Base-by-base conservation (phyloP, 2,113 vertebrate species). In the Pangasianodon gigas region DNA sequence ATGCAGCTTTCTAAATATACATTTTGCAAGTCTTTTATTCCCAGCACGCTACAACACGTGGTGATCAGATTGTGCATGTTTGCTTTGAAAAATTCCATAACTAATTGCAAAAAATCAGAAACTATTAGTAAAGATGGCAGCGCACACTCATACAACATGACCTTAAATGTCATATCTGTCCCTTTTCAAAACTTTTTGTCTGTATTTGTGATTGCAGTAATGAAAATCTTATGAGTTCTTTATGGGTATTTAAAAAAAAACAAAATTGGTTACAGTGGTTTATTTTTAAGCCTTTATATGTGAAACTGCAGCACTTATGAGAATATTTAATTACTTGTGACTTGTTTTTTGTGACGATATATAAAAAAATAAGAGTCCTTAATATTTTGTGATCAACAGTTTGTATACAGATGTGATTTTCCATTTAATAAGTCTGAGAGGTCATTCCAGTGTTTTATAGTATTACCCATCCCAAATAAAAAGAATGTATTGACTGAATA, bases 341-440 rank as follows among this genome's bases (percentile, higher is more conserved):
- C 56, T 62, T 77, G 2, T 44, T 80, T 48, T 7, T 51, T 54
- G 48, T 41, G 29, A 41, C 0, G 1, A 56, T 82, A 32, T 21
- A 21, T 9, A 52, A 54, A 18, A 46, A 84, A 54, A n/a, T 5
- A 48, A 52, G 37, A n/a, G 48, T 16, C 44, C 37, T 69, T 9
- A 48, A 77, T 88, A 77, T 84, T 89, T 92, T 88, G 52, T 88
- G 48, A 88, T 89, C 29, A 16, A 1, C n/a, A 8, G 18, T 90
- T 90, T 89, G n/a, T 87, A 84, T 86, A 41, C 80, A n/a, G 56
- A 32, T 85, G n/a, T 69, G 29, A 77, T 16, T 67, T 89, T 86
- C 67, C 46, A 51, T 83, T 86, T 4, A 32, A 32, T 56, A 56
- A 21, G 19, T 84, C 46, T 14, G 54, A 58, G 81, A 82, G 48